A percentile compares a stretch with the other conserved stretches of the same genome.
These are phyloP conservation scores for Bombus fervidus DNA, from an alignment of 1,140 invertebrate genomes.

Conservation along the genomic window DNA sequence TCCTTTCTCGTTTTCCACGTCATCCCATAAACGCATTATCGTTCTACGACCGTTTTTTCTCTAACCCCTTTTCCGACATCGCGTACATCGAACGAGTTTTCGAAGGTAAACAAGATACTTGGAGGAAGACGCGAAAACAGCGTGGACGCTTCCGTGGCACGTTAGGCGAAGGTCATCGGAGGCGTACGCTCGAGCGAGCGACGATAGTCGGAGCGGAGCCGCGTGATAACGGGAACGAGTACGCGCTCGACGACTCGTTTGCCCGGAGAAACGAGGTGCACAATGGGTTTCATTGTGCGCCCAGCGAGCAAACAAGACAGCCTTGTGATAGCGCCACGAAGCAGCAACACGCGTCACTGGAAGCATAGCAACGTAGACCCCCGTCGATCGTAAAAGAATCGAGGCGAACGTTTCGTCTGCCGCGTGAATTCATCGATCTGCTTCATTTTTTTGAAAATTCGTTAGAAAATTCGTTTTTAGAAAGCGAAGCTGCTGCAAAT, in stretches of 20 bases:
- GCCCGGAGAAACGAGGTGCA: slow-evolving; percentile 9
- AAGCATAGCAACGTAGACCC: not conserved
- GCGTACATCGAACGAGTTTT: slow-evolving; percentile 2
- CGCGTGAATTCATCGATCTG: not conserved
- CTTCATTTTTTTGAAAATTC: not conserved
- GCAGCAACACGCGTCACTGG: slow-evolving; percentile 32
- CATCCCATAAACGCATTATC: slow-evolving; percentile 32
- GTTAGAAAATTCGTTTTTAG: not conserved
- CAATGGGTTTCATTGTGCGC: slow-evolving; percentile 58
- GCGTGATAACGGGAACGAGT: slow-evolving; percentile 18
- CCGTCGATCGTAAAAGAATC: not conserved
- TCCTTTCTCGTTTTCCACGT: no score
- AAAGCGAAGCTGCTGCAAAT: no score
- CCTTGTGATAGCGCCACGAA: slow-evolving; percentile 36
- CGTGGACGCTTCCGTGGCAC: not conserved
- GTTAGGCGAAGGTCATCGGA: not conserved
- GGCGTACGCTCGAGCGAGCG: slow-evolving; percentile 7
- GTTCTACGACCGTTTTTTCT: not conserved
- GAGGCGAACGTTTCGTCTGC: not conserved
- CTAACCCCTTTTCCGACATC: not conserved
- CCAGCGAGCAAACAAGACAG: slow-evolving; percentile 39
- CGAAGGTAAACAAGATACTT: slow-evolving; percentile 20
- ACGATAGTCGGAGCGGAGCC: not conserved
- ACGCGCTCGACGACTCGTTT: not conserved
- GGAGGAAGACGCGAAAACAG: not conserved